A percentile compares a stretch with the other conserved stretches of the same genome.
phyloP scores from a whole-genome alignment of 2,113 vertebrate genomes.

The Melanostigma gelatinosum region DNA sequence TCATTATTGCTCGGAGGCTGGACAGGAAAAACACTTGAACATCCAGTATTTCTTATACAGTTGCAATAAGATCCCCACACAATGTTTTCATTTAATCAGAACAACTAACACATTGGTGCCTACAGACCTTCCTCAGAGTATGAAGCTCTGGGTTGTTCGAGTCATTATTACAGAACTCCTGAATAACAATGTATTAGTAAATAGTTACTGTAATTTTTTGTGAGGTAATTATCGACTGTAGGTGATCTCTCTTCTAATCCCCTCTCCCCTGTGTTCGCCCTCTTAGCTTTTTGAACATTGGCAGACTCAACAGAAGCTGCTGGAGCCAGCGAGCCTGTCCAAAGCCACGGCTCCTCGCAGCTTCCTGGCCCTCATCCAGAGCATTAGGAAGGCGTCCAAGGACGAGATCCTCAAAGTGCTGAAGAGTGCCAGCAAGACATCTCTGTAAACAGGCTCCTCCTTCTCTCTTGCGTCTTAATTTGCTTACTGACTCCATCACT shows the following conservation, averaged over 20 bases:
- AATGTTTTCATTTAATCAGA: background rate
- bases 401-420: slow-evolving; percentile 91
- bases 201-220: slow-evolving; percentile 46
- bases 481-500: background rate
- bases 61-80: background rate
- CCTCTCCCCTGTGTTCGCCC: slow-evolving; percentile 25
- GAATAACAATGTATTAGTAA: slow-evolving; percentile 26
- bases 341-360: slow-evolving; percentile 85
- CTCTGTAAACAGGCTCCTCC: slow-evolving; percentile 85
- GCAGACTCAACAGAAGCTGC: slow-evolving; percentile 82
- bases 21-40: background rate
- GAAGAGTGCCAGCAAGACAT: slow-evolving; percentile 86
- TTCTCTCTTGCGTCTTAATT: slow-evolving; percentile 20
- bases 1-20: background rate
- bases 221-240: slow-evolving; percentile 36
- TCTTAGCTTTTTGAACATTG: slow-evolving; percentile 88
- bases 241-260: slow-evolving; percentile 36
- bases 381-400: slow-evolving; percentile 88
- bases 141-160: slow-evolving; percentile 4
- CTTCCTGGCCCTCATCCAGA: slow-evolving; percentile 92
- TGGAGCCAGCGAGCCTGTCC: slow-evolving; percentile 90
- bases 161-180: slow-evolving; percentile 22
- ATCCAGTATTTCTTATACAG: background rate
- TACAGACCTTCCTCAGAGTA: background rate
- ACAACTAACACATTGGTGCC: background rate